Base-by-base conservation (phyloP, 2,888 invertebrate genomes). In the Ceraclea dissimilis region DNA sequence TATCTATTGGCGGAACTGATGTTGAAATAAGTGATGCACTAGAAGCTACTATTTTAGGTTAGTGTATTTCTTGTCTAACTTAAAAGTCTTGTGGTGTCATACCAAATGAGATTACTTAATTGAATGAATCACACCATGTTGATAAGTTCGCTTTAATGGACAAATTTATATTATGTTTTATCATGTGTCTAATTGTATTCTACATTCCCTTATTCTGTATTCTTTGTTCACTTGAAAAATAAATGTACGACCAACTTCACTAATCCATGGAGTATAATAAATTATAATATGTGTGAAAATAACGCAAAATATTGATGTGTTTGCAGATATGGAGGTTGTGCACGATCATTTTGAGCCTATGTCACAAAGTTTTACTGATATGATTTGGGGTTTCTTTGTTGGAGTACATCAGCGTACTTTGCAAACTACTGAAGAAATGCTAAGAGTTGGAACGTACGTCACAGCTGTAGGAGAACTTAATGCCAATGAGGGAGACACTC, bases 371-470 rank as follows among this genome's bases (percentile, higher is more conserved):
- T 79, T 91, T 46, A 83, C 88, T 60, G 88, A 91, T 70, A 86
- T 88, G 65, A 78, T 93, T 19, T 87, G 91, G 81, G 91, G 91
- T 2, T 90, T 91, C 70, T 85, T 93, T 67, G 85, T 86, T 63
- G 92, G 93, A 17, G 84, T 91, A 17, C 79, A 88, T 1, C 88
- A 89, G 66, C 82, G 89, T 60, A 93, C 93, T 0, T 74, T 92
- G 19, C 92, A 93, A 70, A 88, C 89, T 5, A 91, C 90, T 49
- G 94, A 94, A 69, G 86, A 88, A 71, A 88, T 94, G 82, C 74
- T 94, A 2, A 76, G 90, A 0, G 88, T 88, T 66, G 92, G 90
- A 16, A 85, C 89, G 50, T 81, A 86, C 62, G 80, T 93, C 47
- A 88, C 93, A 0, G 82, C 82, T 2, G 83, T 93, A 52, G 94